Percentiles rank a stretch among this genome's conserved stretches.
Evolutionary conservation across 2,797 vertebrate genomes (phyloP).

Genomic region (Microcaecilia unicolor): DNA sequence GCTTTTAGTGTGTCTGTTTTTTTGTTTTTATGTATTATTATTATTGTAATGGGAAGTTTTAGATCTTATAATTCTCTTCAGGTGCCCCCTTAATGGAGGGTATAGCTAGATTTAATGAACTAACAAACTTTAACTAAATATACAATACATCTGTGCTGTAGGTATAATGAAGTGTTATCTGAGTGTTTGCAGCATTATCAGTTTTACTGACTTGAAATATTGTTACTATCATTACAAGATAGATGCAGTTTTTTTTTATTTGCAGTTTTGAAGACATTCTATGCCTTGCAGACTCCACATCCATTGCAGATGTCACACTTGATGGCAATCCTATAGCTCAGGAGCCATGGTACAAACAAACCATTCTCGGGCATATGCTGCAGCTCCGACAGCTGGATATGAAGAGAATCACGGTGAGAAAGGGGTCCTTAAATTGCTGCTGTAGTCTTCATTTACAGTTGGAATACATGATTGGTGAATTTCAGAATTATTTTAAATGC

Average conservation of each 20-base stretch:
- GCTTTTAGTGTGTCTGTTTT: no score
- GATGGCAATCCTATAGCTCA: slow-evolving; percentile 97
- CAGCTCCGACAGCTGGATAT: slow-evolving; percentile 96
- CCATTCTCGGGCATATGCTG: slow-evolving; percentile 87
- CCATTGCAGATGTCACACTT: slow-evolving; percentile 90
- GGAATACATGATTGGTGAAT: neutral
- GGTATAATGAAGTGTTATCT: no score
- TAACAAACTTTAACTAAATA: no score
- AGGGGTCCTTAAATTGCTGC: accelerated
- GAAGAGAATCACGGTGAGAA: slow-evolving; percentile 93
- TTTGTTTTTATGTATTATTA: no score
- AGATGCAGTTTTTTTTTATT: slow-evolving; percentile 25
- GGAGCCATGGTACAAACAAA: slow-evolving; percentile 98
- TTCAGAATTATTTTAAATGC: neutral
- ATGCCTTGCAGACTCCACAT: slow-evolving; percentile 76
- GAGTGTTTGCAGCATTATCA: no score
- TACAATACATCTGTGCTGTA: no score
- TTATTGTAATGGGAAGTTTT: no score
- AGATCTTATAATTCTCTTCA: no score
- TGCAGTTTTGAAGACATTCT: slow-evolving; percentile 82
- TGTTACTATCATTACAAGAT: no score
- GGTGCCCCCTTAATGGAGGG: no score
- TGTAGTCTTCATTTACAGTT: neutral
- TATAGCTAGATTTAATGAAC: no score
- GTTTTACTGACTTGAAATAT: no score